These are phyloP conservation scores for Hyposmocoma kahamanoa DNA, from an alignment of 1,140 invertebrate genomes.

Conservation along the genomic window DNA sequence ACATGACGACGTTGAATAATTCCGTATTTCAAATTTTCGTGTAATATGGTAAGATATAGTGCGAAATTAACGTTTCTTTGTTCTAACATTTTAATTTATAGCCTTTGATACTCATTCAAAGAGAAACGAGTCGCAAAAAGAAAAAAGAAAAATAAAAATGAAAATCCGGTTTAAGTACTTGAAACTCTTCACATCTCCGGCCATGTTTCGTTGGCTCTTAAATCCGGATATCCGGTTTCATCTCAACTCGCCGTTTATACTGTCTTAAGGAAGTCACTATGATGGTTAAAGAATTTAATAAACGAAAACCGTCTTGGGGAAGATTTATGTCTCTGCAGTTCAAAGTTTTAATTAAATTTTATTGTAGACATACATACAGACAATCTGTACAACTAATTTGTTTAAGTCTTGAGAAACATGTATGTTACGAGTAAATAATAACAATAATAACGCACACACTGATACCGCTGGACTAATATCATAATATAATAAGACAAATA, in stretches of 20 bases:
- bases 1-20: too few species aligned
- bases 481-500: too few species aligned
- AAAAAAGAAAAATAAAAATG: slow-evolving; percentile 18
- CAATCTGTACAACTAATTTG: neutral
- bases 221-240: slow-evolving; percentile 36
- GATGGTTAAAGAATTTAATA: neutral
- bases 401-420: neutral
- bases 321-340: slow-evolving; percentile 5
- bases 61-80: too few species aligned
- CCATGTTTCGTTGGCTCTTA: slow-evolving; percentile 28
- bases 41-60: too few species aligned
- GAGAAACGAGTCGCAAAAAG: slow-evolving; percentile 6
- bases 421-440: neutral
- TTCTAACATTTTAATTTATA: too few species aligned
- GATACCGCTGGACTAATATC: too few species aligned
- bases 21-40: too few species aligned
- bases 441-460: neutral
- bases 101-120: neutral
- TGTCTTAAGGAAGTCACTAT: slow-evolving; percentile 11
- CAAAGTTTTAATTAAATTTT: neutral
- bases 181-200: slow-evolving; percentile 21
- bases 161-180: slow-evolving; percentile 27
- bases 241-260: slow-evolving; percentile 21
- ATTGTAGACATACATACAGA: neutral
- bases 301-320: neutral